Base-by-base conservation (phyloP, 2,888 invertebrate genomes). In the Ormyrus rosae region DNA sequence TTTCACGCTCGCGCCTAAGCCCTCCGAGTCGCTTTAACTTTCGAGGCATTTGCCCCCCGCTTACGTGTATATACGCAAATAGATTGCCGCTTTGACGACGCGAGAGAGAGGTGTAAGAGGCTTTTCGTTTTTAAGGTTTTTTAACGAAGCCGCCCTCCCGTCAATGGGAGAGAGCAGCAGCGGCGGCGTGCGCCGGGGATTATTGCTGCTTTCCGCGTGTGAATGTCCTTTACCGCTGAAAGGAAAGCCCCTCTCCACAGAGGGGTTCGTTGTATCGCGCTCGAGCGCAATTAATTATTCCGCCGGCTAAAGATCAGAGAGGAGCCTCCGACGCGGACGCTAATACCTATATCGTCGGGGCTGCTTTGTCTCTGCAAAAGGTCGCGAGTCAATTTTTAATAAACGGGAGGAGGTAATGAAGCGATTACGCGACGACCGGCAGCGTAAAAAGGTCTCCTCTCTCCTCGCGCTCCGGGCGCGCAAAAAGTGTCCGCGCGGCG, bases 1-100 rank as follows among this genome's bases (percentile, higher is more conserved):
- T 78, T 78, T 78, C 68, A 78, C 78, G 53, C 72, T 78, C 56
- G 55, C 64, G 56, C 48, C 48, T 48, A 61, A 68, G 68, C 75
- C 10, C 48, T 46, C 19, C 13, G 10, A 34, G 56, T 51, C 65
- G 69, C 50, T 64, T 64, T 45, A 56, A 79, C 74, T 72, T 78
- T 67, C n/a, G 48, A 55, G 78, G 58, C 53, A 51, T 78, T 71
- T 61, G 65, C 58, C 60, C 34, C 3, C 53, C 58, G 48, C 8
- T 63, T 34, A 34, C 6, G 60, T 46, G 70, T 71, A 48, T 50
- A 71, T 55, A 13, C 5, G 19, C 45, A 63, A 63, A 46, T 61
- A 60, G 51, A 71, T 34, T 61, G 51, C 1, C 69, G 13, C 51
- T 53, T 51, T 19, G 71, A 11, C 9, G 70, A 51, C 34, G 71